A percentile compares a stretch with the other conserved stretches of the same genome.
phyloP scores from a whole-genome alignment of 2,888 invertebrate species.

The Aproaerema taeniolella region DNA sequence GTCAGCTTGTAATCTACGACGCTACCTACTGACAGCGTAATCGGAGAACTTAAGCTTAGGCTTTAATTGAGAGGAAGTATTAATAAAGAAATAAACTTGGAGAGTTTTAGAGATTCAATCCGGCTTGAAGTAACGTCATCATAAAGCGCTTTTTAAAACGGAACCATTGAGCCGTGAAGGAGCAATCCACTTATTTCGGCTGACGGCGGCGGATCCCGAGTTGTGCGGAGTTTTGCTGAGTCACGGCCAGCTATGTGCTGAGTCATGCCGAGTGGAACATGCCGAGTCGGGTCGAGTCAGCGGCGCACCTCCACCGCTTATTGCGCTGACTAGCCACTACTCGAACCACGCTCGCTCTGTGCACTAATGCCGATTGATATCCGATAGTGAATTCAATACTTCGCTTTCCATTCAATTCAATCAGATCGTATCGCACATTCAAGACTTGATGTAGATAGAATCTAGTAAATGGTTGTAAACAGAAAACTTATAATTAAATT shows the following conservation, averaged over 20 bases:
- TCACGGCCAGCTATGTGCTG: constrained; percentile 48
- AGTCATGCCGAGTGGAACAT: constrained; percentile 37
- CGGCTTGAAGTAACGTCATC: constrained; percentile 42
- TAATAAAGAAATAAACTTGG: constrained; percentile 16
- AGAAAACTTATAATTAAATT: too few species aligned
- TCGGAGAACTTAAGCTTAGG: constrained; percentile 14
- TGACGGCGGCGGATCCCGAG: constrained; percentile 55
- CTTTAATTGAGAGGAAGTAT: constrained; percentile 7
- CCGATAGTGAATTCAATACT: constrained; percentile 49
- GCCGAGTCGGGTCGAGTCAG: constrained; percentile 37
- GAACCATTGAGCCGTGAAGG: constrained; percentile 59
- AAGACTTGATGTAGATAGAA: too few species aligned
- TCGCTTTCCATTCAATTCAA: too few species aligned
- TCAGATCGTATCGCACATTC: too few species aligned
- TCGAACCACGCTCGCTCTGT: constrained; percentile 37
- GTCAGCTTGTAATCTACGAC: constrained; percentile 39
- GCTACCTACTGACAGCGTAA: constrained; percentile 23
- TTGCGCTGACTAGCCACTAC: constrained; percentile 55
- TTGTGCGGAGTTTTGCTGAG: constrained; percentile 51
- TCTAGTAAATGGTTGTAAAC: too few species aligned
- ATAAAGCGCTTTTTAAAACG: constrained; percentile 48
- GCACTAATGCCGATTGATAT: constrained; percentile 60
- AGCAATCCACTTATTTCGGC: constrained; percentile 70
- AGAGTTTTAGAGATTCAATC: constrained; percentile 32
- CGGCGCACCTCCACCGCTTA: constrained; percentile 44